Base-by-base conservation (phyloP, 1,140 invertebrate species). In the Neodiprion fabricii region DNA sequence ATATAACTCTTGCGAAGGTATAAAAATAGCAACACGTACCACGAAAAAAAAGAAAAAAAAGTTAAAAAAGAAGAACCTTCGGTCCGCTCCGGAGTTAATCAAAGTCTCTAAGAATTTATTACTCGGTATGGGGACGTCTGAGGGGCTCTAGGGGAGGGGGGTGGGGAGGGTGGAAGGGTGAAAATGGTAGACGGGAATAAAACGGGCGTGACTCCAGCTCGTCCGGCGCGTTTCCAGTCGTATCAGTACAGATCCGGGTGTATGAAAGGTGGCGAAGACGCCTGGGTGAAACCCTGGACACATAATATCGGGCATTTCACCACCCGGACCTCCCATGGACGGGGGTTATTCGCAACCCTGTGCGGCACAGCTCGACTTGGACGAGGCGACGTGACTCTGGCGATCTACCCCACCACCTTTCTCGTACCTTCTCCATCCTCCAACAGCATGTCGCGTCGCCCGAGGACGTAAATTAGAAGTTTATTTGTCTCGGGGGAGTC, bases 401-500 rank as follows among this genome's bases (percentile, higher is more conserved):
- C 68, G 11, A 21, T 12, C 11, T 21, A 21, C n/a, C 21, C 12
- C 11, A 1, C n/a, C 28, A 1, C 28, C 21, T 40, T 70, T n/a
- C 10, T 21, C 17, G 17, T 21, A 21, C 17, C 17, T 21, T 21
- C 17, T 21, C 53, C 53, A 11, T 11, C 1, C n/a, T 61, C n/a
- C 53, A 61, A 11, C 53, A 11, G 53, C n/a, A 11, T 11, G 53
- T 61, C 53, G n/a, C 10, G 53, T n/a, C 53, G 10, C 75, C 75
- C 72, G 73, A 72, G 77, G 75, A 79, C 77, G 79, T 79, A 82
- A 82, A 82, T 82, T 81, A 81, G 74, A 76, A 78, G 73, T 79
- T 81, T 79, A 82, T 81, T 81, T 81, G 78, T 81, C 76, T 79
- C 76, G 70, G 75, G 67, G 75, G 72, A 48, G 67, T 75, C 69